phyloP scores from a whole-genome alignment of 2,113 vertebrate genomes.

The Brachypteracias leptosomus region DNA sequence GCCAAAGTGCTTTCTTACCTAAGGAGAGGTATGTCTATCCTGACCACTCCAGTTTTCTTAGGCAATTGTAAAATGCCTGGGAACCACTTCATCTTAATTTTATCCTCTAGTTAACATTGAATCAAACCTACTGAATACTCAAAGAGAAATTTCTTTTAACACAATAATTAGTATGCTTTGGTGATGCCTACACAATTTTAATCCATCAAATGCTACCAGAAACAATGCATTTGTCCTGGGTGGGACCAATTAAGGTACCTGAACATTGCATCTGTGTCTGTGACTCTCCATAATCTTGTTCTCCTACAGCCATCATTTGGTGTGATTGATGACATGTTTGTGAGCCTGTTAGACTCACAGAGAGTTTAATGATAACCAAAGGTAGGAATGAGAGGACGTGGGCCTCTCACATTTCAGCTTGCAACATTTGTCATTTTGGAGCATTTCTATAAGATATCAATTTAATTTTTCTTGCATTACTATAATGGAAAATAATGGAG shows the following conservation, averaged over 20 bases:
- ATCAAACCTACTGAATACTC: not conserved
- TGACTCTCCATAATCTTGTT: not conserved
- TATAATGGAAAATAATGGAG: not conserved
- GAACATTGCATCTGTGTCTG: not conserved
- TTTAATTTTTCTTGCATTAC: not conserved
- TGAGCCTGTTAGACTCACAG: not conserved
- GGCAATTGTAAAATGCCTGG: not conserved
- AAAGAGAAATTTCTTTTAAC: not conserved
- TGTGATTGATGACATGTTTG: not conserved
- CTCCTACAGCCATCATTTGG: not conserved
- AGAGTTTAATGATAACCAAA: not conserved
- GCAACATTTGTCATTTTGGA: not conserved
- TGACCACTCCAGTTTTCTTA: not conserved
- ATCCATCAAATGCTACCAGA: not conserved
- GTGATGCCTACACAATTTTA: not conserved
- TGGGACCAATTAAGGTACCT: not conserved
- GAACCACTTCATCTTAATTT: not conserved
- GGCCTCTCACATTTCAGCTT: not conserved
- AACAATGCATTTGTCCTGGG: not conserved
- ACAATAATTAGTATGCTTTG: not conserved
- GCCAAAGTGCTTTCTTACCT: not conserved
- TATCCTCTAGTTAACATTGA: not conserved
- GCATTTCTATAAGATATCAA: not conserved
- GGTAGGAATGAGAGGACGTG: not conserved
- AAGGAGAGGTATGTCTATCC: not conserved